Evolutionary conservation across 2,113 vertebrate species (phyloP).

Genomic region (Alligator mississippiensis): DNA sequence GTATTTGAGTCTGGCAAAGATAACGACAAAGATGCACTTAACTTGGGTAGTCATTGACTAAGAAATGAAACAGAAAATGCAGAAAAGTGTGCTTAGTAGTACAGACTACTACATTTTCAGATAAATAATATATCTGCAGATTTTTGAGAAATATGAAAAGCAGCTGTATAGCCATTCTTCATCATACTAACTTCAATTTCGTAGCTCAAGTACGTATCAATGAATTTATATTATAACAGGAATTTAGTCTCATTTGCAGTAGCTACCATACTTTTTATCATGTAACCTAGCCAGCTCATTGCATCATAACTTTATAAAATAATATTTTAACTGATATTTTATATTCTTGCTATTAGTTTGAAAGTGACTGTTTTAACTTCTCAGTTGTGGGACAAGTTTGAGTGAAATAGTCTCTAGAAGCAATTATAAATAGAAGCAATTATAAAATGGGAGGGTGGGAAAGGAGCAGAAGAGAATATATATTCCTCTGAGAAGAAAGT

Average conservation of each 20-base stretch:
- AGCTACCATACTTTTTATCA: background rate
- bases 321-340: background rate
- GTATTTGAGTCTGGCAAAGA: background rate
- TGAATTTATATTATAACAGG: background rate
- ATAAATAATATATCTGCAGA: background rate
- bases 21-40: background rate
- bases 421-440: background rate
- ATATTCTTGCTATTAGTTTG: background rate
- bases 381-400: background rate
- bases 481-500: background rate
- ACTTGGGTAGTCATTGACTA: background rate
- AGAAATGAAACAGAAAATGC: background rate
- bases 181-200: background rate
- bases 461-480: background rate
- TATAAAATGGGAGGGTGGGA: background rate
- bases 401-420: background rate
- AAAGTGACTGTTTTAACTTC: background rate
- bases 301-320: background rate
- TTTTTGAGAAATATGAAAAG: background rate
- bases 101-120: background rate
- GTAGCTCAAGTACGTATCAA: background rate
- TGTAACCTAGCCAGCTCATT: background rate
- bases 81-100: background rate
- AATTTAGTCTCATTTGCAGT: background rate
- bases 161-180: fast-evolving